Evolutionary conservation across 1,140 invertebrate species (phyloP), one percentile per base, ranked within the genome.

Genomic region (Lepidurus couesii): DNA sequence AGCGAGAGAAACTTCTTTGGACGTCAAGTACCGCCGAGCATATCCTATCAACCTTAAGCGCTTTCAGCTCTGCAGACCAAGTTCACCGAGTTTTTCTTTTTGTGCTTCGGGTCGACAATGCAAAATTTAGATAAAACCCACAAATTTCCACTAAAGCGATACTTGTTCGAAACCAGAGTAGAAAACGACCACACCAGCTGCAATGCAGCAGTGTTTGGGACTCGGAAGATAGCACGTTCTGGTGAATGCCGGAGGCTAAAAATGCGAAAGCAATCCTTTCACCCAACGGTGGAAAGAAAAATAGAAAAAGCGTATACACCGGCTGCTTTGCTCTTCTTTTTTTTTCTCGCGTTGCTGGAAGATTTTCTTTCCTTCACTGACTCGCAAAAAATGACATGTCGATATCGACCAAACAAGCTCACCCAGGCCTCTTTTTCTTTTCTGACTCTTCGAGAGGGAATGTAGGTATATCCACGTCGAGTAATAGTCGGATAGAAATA

Each of bases 331-430:
- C 13, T 21, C 13, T 21, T 65, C 53, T 65, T 65, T 65, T 0
- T 0, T 65, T 16, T 65, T 21, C 21, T 65, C 21, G 16, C 13
- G 10, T 65, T 65, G 21, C 53, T 65, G 21, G 53, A 65, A 13
- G 16, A 7, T 21, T 65, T 65, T 65, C 21, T 21, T 65, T 65
- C 16, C 21, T 13, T 65, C 53, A 65, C 53, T n/a, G 53, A 65
- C 16, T 65, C 53, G 21, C n/a, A 65, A 65, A 65, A 65, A 65
- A 65, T 65, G 53, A 65, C 53, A 65, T 65, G 53, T 65, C 53
- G 53, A 65, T 65, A 65, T 65, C 53, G 53, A 65, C 53, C 21
- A 65, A 65, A 65, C 53, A 65, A 65, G 53, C 53, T 65, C 53
- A 16, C 53, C 53, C 53, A 65, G 53, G 53, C 53, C 53, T 65